Evolutionary conservation across 2,113 vertebrate genomes (phyloP).

Genomic region (Solea solea): DNA sequence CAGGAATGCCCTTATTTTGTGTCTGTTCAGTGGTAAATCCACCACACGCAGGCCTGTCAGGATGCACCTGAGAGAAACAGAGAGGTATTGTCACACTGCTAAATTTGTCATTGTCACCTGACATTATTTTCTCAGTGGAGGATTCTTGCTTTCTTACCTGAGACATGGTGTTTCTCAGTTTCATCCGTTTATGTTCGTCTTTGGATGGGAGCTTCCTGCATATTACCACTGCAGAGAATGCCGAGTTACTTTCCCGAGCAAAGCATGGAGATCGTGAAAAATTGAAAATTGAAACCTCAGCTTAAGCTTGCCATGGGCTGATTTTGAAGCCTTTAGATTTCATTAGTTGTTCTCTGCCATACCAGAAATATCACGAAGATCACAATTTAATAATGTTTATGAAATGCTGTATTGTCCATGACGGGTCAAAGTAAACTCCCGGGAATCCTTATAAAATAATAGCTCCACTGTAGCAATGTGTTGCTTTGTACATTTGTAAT

Average conservation of each 20-base stretch:
- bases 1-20: slow-evolving; percentile 48
- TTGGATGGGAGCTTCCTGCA: slow-evolving; percentile 8
- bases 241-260: background rate
- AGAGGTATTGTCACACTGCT: slow-evolving; percentile 29
- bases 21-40: slow-evolving; percentile 63
- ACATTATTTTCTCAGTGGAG: background rate
- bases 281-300: slow-evolving; percentile 2
- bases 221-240: background rate
- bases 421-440: slow-evolving; percentile 17
- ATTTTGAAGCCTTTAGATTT: slow-evolving; percentile 28
- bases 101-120: background rate
- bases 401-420: slow-evolving; percentile 3
- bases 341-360: slow-evolving; percentile 16
- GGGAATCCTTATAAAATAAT: slow-evolving; percentile 13
- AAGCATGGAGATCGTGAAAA: slow-evolving; percentile 9
- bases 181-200: background rate
- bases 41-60: slow-evolving; percentile 44
- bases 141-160: background rate
- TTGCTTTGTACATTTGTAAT: background rate
- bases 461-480: slow-evolving; percentile 6
- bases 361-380: slow-evolving; percentile 27
- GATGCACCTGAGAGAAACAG: slow-evolving; percentile 59
- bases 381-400: slow-evolving; percentile 19
- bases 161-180: background rate
- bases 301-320: slow-evolving; percentile 1